Evolutionary conservation across 1,140 invertebrate species (phyloP), one percentile per base, ranked within the genome.

Genomic region (Acromyrmex echinatior): DNA sequence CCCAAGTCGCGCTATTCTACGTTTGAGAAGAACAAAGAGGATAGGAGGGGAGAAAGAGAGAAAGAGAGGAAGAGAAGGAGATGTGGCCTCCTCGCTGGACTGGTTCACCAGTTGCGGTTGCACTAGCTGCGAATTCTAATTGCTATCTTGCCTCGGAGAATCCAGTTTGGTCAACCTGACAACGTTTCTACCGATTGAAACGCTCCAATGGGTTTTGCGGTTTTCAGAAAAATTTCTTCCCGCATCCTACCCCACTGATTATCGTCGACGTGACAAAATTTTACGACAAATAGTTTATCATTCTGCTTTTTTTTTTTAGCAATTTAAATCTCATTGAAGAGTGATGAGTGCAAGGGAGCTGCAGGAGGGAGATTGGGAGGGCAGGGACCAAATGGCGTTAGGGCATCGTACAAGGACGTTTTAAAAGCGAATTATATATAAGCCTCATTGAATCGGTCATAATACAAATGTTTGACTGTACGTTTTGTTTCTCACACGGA

Each of bases 61-160:
- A 87, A 68, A 91, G 87, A 90, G 80, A 91, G 87, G 87, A 74
- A 90, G 86, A 88, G 89, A 53, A 39, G 14, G 87, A 91, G 86
- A 90, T 86, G 88, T 88, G 86, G 92, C 90, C 88, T 86, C 82
- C 66, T 70, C 53, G 53, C 84, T 56, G 51, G 74, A 77, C 77
- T 84, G 65, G 85, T 82, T 86, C 53, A 84, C 85, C 39, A 86
- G 56, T 76, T 87, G 86, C 56, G 70, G 85, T 88, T 81, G 68
- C 70, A 81, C 86, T 87, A 87, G 87, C 77, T 77, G 86, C 87
- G 87, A 88, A 88, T 88, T 88, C 78, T 88, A 88, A 88, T 88
- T 84, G 86, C 77, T 65, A 18, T 74, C 80, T 84, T 51, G 51
- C 65, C 79, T 81, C 68, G 45, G 58, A 74, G 86, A 87, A 87